Percentiles rank a stretch among this genome's conserved stretches.
Conservation (phyloP, 2,888 invertebrate species). For the Parnassius orleans region DNA sequence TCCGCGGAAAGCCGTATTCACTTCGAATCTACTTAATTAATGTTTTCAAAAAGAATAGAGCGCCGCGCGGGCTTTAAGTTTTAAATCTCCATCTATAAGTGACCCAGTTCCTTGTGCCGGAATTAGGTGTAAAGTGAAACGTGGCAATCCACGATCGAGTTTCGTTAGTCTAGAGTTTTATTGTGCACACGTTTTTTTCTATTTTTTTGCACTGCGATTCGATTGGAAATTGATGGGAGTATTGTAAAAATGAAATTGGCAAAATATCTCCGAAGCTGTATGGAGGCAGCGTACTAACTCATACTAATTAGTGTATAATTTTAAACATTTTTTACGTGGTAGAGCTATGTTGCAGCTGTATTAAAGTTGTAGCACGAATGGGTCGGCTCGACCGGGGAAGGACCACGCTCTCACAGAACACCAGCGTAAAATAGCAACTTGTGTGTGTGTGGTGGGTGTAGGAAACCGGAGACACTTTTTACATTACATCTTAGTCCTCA, state of each 20-base stretch:
- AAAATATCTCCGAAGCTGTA: neutral
- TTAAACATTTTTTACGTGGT: no score
- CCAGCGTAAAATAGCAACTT: no score
- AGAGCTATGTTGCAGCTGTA: no score
- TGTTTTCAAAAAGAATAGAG: conserved; percentile 28
- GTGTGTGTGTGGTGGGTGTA: no score
- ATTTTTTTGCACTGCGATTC: neutral
- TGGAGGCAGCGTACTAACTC: no score
- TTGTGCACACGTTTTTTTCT: neutral
- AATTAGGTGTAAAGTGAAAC: conserved; percentile 13
- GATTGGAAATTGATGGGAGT: neutral
- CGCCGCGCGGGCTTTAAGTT: conserved; percentile 5
- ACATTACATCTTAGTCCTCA: no score
- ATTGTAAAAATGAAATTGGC: neutral
- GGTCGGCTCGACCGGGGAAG: no score
- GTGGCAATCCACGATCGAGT: conserved; percentile 3
- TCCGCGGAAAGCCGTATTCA: conserved; percentile 35
- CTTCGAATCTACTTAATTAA: conserved; percentile 41
- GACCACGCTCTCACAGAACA: no score
- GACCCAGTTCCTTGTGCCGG: conserved; percentile 11
- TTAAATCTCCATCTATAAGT: conserved; percentile 10
- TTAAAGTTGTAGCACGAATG: no score
- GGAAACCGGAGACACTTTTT: no score
- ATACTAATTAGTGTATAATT: no score
- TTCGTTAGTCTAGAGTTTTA: neutral